Base-by-base conservation (phyloP, 2,888 invertebrate genomes). In the Nephrotoma flavescens region DNA sequence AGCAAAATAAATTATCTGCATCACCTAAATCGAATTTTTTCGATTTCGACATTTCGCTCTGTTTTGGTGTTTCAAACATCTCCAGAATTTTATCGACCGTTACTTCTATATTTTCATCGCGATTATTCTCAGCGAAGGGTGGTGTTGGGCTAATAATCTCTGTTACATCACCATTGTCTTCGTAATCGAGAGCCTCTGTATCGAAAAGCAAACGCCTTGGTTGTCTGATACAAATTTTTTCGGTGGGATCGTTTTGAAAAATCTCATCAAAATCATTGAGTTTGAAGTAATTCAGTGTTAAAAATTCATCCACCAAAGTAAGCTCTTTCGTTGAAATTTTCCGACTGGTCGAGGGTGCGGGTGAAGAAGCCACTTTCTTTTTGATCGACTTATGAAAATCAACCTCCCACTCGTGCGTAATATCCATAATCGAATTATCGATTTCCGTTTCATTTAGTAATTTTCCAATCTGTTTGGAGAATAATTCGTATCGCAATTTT, bases 221-320 rank as follows among this genome's bases (percentile, higher is more conserved):
- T 31, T n/a, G 19, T 71, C 31, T 19, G 11, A 4, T 9, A 31
- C 9, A 3, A 57, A 4, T 31, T 9, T 71, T 71, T 71, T 71
- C 71, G 2, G 4, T 7, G 2, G 31, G 2, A 71, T 31, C 71
- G 6, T 19, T 3, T 71, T 71, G 92, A 89, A 93, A 92, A 84
- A 92, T 92, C 87, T 93, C 93, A 57, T 93, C 91, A 87, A 93
- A 92, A 88, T 92, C 92, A 86, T 92, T 91, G 83, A 93, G 89
- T 86, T 93, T 92, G 47, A 93, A 92, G 89, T 92, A 91, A 86
- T 90, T 90, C 87, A 92, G 89, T 1, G 90, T 83, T 47, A 71
- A 41, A 19, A 52, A 31, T 11, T 71, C 86, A 12, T 86, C 83
- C 31, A 45, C 19, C 31, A 71, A 71, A 31, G 19, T 71, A 31